Base-by-base conservation (phyloP, 2,888 invertebrate species). In the Eulithis prunata region DNA sequence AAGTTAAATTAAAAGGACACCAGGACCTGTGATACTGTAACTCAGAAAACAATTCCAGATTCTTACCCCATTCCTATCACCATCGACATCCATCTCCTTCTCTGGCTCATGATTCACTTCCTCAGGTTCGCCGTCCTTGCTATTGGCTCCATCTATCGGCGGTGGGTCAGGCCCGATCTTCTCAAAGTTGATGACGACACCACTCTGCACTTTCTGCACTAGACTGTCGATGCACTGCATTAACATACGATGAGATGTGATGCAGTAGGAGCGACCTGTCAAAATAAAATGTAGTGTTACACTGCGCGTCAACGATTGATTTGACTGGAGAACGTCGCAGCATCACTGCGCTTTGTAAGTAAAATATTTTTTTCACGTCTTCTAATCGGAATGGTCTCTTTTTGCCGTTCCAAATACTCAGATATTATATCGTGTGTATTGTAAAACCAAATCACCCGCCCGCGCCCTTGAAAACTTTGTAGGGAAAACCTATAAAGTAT, bases 131-230 rank as follows among this genome's bases (percentile, higher is more conserved):
- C 94, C 94, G 0, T 94, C 94, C 28, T 81, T 83, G 62, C 82
- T 88, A 58, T 83, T 93, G 4, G 87, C 90, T 11, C 93, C 94
- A 45, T 95, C 94, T 46, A 95, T 87, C 0, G 95, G 95, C 3
- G 96, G 95, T 0, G 97, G 97, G 85, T 98, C 98, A 0, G 97
- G 97, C 0, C 98, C 98, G 71, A 98, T 96, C 87, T 99, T 99
- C 88, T 99, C 99, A 85, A 99, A 99, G 89, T 98, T 97, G 69
- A 99, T 97, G 28, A 99, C 99, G 51, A 99, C 99, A 0, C 99
- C 99, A 73, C 98, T 97, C 85, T 99, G 99, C 46, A 99, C 98
- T 91, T 99, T 99, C 86, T 98, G 98, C 12, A 99, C 98, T 58
- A 99, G 94, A 81, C 98, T 98, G 86, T 99, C 99, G 74, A 99